phyloP scores from a whole-genome alignment of 2,113 vertebrate species.

The Baryphthengus martii region DNA sequence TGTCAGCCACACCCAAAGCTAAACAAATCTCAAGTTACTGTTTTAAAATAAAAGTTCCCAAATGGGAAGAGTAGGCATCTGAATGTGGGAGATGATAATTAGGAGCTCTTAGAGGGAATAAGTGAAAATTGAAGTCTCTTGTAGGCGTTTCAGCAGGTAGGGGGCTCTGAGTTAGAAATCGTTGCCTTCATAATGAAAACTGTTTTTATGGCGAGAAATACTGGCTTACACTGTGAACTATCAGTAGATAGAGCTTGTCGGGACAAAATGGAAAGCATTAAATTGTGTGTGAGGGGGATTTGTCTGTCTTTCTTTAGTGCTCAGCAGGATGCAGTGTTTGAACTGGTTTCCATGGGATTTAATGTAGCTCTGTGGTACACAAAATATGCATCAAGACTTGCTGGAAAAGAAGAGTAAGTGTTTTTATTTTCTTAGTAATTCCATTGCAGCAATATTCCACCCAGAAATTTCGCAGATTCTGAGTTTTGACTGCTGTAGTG shows the following conservation, averaged over 20 bases:
- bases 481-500: not conserved
- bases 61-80: not conserved
- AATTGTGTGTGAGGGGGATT: not conserved
- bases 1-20: constrained; percentile 40
- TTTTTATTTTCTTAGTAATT: constrained; percentile 1
- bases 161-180: not conserved
- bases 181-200: not conserved
- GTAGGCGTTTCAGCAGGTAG: not conserved
- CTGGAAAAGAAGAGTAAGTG: constrained; percentile 97
- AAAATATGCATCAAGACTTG: constrained; percentile 92
- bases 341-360: constrained; percentile 93
- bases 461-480: not conserved
- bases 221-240: not conserved
- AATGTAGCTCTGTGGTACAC: constrained; percentile 96
- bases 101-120: not conserved
- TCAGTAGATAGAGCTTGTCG: not conserved
- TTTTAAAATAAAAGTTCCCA: constrained; percentile 37
- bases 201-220: not conserved
- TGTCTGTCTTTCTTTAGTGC: constrained; percentile 73
- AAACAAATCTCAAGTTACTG: constrained; percentile 2
- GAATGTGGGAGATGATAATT: not conserved
- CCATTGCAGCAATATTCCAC: not conserved
- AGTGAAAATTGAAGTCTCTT: not conserved
- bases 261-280: not conserved
- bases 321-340: constrained; percentile 96